These are phyloP conservation scores for Felis catus DNA, from an alignment of 2,113 vertebrate species.

Conservation along the genomic window DNA sequence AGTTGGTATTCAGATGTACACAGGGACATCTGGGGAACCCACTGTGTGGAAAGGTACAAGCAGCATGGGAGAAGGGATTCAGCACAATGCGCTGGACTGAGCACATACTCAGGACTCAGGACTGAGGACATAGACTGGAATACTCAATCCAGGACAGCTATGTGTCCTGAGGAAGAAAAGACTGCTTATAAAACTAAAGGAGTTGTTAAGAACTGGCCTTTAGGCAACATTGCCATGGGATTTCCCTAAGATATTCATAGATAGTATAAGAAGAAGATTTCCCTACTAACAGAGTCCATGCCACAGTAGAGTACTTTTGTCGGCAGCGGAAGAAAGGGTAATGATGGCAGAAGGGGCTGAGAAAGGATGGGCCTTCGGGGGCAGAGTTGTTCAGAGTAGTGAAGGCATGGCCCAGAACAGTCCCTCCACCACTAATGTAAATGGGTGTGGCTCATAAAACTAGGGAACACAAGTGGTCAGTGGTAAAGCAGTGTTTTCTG, in stretches of 20 bases:
- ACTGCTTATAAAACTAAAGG: not conserved
- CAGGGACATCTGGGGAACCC: not conserved
- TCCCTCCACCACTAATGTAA: not conserved
- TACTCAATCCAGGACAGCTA: not conserved
- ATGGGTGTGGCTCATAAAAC: too few species aligned
- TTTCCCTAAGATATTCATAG: not conserved
- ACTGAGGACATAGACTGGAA: not conserved
- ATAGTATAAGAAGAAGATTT: not conserved
- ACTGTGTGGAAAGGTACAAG: accelerated
- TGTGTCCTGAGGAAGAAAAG: not conserved
- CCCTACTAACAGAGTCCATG: not conserved
- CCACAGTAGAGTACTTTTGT: not conserved
- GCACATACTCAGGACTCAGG: not conserved
- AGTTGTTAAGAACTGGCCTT: not conserved
- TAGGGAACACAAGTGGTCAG: not conserved
- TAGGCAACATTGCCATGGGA: not conserved
- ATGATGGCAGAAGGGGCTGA: not conserved
- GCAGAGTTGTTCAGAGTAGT: not conserved
- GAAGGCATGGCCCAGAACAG: accelerated
- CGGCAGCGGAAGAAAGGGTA: not conserved
- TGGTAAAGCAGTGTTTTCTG: not conserved
- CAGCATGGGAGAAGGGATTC: not conserved
- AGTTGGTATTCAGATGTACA: not conserved
- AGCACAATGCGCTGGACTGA: not conserved
- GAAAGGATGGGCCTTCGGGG: not conserved